Conservation (phyloP, 2,888 invertebrate species). For the Hetaerina titia region DNA sequence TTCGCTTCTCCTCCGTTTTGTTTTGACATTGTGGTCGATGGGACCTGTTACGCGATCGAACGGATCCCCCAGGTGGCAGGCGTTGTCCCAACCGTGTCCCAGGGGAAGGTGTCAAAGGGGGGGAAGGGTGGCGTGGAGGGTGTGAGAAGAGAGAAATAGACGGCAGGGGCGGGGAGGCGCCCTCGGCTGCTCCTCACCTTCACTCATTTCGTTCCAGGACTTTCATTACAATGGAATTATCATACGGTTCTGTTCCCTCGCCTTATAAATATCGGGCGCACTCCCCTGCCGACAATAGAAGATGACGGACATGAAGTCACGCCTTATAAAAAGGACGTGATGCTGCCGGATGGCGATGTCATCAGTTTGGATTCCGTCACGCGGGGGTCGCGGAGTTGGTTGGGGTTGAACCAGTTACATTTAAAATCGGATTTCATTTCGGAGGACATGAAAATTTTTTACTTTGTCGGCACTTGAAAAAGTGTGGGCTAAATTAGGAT, state of each 20-base stretch:
- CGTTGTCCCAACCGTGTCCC: background rate
- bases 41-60: constrained; percentile 22
- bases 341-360: background rate
- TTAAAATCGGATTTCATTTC: background rate
- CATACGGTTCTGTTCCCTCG: background rate
- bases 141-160: background rate
- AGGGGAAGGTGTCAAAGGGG: background rate
- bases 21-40: background rate
- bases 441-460: background rate
- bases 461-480: no score
- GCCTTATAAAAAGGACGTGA: constrained; percentile 25
- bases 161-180: background rate
- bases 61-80: background rate
- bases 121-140: background rate
- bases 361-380: background rate
- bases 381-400: background rate
- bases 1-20: background rate
- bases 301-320: background rate
- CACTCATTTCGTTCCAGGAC: background rate
- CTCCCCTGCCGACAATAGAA: background rate
- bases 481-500: background rate
- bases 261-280: background rate
- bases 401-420: background rate
- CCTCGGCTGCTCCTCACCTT: background rate
- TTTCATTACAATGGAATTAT: constrained; percentile 7